Base-by-base conservation (phyloP, 2,888 invertebrate species). In the Diachrysia chrysitis region DNA sequence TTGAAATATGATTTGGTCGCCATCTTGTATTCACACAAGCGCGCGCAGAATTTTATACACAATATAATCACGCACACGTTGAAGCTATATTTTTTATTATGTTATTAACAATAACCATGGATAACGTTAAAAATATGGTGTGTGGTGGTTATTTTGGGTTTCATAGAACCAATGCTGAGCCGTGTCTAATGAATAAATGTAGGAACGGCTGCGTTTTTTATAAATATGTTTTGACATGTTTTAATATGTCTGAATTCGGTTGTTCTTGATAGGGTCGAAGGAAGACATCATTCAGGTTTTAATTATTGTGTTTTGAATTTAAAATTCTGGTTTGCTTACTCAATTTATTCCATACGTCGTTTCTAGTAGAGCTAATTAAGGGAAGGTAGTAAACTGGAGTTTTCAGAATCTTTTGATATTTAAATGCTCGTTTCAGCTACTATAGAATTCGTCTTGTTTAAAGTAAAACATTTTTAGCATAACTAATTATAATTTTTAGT, bases 1-100 rank as follows among this genome's bases (percentile, higher is more conserved):
- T 93, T 92, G 91, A 92, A 94, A 93, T 93, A 93, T 95, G 94
- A 95, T 95, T 95, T 94, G 88, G 91, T 90, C 87, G 95, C 95
- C 95, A 95, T 95, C 87, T 92, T 95, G 88, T 83, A 81, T 73
- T 79, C 85, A 85, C 85, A 74, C 85, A 82, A 88, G 88, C 87
- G 77, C 79, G 77, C 89, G 84, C 75, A 67, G 71, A 67, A 71
- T 84, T 81, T 83, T 83, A 78, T 80, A 74, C 58, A 74, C 73
- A 72, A 69, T 79, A 65, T 63, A 72, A 69, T 65, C 71, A 81
- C 84, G 53, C 82, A 84, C 83, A 83, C 85, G 79, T 66, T 70
- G 58, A 80, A 48, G 66, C 56, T 71, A 61, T 72, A 56, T 74
- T 71, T 82, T 73, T 78, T 63, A 71, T 32, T 57, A 63, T 63